These are phyloP conservation scores for Morpho deidamia DNA, from an alignment of 2,888 invertebrate species.

Conservation along the genomic window DNA sequence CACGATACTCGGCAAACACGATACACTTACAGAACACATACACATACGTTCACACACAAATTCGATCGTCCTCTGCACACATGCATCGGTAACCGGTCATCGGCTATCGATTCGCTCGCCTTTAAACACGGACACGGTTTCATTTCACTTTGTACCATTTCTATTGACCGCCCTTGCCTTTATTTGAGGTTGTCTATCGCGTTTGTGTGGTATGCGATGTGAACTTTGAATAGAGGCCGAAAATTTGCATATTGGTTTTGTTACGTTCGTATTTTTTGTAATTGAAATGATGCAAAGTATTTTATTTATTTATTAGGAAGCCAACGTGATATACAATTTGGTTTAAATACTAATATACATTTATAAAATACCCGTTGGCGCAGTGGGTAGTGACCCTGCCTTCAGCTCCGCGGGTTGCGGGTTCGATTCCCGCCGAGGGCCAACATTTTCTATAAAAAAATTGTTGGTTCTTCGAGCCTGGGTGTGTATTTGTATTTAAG, in stretches of 20 bases:
- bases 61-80: neutral
- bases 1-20: conserved; percentile 26
- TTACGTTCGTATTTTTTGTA: neutral
- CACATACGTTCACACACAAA: conserved; percentile 49
- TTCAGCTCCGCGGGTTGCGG: too few relatives aligned
- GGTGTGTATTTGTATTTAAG: too few relatives aligned
- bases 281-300: conserved; percentile 13
- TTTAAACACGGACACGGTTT: conserved; percentile 39
- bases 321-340: too few relatives aligned
- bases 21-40: conserved; percentile 33
- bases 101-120: conserved; percentile 57
- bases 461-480: too few relatives aligned
- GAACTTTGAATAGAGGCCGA: neutral
- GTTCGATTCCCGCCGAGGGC: too few relatives aligned
- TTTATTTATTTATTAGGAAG: too few relatives aligned
- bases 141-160: conserved; percentile 13
- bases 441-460: too few relatives aligned
- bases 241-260: too few relatives aligned
- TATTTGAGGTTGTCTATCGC: neutral
- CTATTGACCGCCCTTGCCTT: conserved; percentile 1
- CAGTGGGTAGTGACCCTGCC: too few relatives aligned
- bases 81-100: conserved; percentile 41
- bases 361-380: too few relatives aligned
- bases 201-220: neutral
- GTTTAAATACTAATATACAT: too few relatives aligned